Base-by-base conservation (phyloP, 2,113 vertebrate genomes). In the Helogale parvula region DNA sequence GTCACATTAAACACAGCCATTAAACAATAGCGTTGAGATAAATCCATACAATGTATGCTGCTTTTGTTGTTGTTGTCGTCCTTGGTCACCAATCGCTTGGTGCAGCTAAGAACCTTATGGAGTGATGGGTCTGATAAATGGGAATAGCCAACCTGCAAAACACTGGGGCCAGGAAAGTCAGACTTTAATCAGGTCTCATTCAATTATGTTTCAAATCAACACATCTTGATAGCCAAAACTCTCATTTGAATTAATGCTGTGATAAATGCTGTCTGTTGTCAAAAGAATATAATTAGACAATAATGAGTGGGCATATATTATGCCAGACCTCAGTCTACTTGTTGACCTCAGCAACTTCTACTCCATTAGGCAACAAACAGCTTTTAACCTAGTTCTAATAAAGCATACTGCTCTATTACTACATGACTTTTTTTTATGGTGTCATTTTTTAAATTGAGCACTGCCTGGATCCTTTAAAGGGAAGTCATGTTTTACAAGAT, bases 1-100 rank as follows among this genome's bases (percentile, higher is more conserved):
- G 99, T 99, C 99, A 99, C 99, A 99, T 99, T 99, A 99, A 99
- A 99, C 99, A 99, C 99, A 99, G 99, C 99, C 98, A 99, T 99
- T 99, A 99, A 99, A 99, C 99, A 99, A 99, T 99, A 99, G 99
- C 98, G 97, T 99, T 99, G 99, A 99, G 99, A 99, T 99, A 99
- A 99, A 99, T 99, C 98, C 99, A 99, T 99, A 99, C 99, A 99
- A 99, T 98, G 99, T 99, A 98, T 99, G 99, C 99, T 98, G 99
- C 98, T 99, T 99, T 99, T 98, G 98, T 97, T 99, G 95, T 66
- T 98, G 87, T 98, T 98, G 87, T 98, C 98, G 98, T 96, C 98
- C 77, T 98, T 98, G 97, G 98, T 99, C 98, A 99, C 99, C 99
- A 99, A 98, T 98, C 98, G 98, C 98, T 98, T 98, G 98, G 99